Percentiles rank a stretch among this genome's conserved stretches.
Conservation (phyloP, 2,797 vertebrate genomes). For the Silurus aristotelis region DNA sequence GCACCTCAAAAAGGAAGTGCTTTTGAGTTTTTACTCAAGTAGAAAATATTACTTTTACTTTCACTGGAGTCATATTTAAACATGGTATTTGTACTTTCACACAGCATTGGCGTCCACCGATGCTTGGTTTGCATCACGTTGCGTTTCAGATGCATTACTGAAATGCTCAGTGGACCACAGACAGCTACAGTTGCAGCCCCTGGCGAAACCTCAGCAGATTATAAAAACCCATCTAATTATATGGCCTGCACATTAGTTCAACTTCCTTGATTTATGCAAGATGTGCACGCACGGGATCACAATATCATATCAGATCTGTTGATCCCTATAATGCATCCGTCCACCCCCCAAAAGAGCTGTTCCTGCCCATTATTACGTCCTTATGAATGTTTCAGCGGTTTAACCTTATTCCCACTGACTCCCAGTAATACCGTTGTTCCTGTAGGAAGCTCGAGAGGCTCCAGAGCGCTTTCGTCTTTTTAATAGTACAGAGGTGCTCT, state of each 20-base stretch:
- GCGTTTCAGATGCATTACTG: constrained; percentile 21
- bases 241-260: constrained; percentile 13
- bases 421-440: too few species aligned
- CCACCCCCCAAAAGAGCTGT: neutral
- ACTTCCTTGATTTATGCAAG: constrained; percentile 4
- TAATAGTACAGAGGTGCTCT: too few species aligned
- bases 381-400: neutral
- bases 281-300: constrained; percentile 12
- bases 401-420: neutral
- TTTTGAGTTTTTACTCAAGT: too few species aligned
- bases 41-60: too few species aligned
- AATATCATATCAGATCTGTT: constrained; percentile 1
- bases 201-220: constrained; percentile 26
- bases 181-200: constrained; percentile 23
- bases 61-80: too few species aligned
- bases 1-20: too few species aligned
- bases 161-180: constrained; percentile 21
- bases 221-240: constrained; percentile 23
- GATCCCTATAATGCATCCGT: too few species aligned
- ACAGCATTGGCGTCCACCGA: too few species aligned
- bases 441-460: neutral
- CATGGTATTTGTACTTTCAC: too few species aligned
- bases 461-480: neutral
- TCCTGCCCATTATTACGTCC: neutral
- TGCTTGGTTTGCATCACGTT: constrained; percentile 15